Evolutionary conservation across 2,888 invertebrate genomes (phyloP), one percentile per base, ranked within the genome.

Genomic region (Sussaba pulchella): DNA sequence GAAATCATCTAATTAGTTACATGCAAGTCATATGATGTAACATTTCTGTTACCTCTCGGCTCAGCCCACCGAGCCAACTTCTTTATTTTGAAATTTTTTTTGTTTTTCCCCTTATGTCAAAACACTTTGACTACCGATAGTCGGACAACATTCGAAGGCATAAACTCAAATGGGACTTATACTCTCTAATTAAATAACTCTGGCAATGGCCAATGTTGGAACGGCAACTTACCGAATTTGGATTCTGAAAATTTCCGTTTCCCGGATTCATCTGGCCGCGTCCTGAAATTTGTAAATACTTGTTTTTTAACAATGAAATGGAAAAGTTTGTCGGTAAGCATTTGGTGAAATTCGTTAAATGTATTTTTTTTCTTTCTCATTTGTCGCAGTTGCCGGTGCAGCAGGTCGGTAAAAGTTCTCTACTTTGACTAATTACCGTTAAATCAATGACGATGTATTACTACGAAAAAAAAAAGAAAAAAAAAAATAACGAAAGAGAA

Each of bases 1-100:
- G 39, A 81, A 78, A 77, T 81, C 24, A 10, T 81, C 73, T 67
- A 70, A 81, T 81, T 81, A 81, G 81, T 50, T 26, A 80, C 77
- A 69, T 64, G 73, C 77, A 73, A 41, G 36, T 47, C 31, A 73
- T 14, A 57, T 21, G n/a, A 19, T 63, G 41, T 21, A 26, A 10
- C 31, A 50, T 21, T 14, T 39, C 21, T 17, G 26, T 66, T 61
- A 67, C 45, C 66, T 59, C 66, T 70, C n/a, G 41, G 21, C 36
- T 61, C 39, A 14, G 50, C 31, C 24, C 31, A 61, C 10, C n/a
- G 39, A 19, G 17, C 24, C 2, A 45, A 12, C 24, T 24, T 31
- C 0, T 31, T 5, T 26, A 14, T 63, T 14, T 4, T n/a, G 9
- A 8, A 1, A 24, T 17, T 45, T 45, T 43, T 9, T 26, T 45